Base-by-base conservation (phyloP, 2,797 vertebrate species). In the Amazona finschi region DNA sequence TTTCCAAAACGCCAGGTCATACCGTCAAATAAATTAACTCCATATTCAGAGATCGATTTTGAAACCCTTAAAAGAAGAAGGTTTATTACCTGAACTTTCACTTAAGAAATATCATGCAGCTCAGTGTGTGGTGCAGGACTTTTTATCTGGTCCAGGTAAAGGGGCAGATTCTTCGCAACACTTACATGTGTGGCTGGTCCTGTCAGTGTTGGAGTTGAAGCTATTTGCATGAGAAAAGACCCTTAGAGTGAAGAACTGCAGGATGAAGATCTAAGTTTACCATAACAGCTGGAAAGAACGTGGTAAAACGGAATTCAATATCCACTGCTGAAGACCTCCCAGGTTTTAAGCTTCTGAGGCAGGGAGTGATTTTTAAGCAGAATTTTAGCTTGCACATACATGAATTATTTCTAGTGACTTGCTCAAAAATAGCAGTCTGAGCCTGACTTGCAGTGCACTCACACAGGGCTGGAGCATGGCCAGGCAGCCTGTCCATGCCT, bases 341-440 rank as follows among this genome's bases (percentile, higher is more conserved):
- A 55, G 75, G 46, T 84, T 95, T 87, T 18, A 72, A 65, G 65
- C 85, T 95, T 85, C 80, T 4, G 27, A 92, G 78, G 74, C 77
- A 93, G 74, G 66, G 55, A 28, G 30, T 62, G 39, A 91, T 85
- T 95, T 89, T 90, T 66, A 79, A 95, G 72, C 67, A 82, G 80
- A 72, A 87, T 87, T 93, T 93, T 55, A 66, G 87, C 89, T 87
- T 60, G 50, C 75, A 69, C 5, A 2, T 65, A 57, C 91, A 94
- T 95, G 17, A 94, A 96, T 96, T 94, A 94, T 96, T 94, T 93
- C 91, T 94, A 71, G 73, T 76, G 83, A 50, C 66, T 92, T 82
- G 57, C 58, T 96, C 89, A 84, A 64, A 94, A 96, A 94, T 89
- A 96, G 85, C 19, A 1, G 9, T 67, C 69, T 50, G 87, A 87